Conservation (phyloP, 1,140 invertebrate genomes). For the Drosophila fuyamai region DNA sequence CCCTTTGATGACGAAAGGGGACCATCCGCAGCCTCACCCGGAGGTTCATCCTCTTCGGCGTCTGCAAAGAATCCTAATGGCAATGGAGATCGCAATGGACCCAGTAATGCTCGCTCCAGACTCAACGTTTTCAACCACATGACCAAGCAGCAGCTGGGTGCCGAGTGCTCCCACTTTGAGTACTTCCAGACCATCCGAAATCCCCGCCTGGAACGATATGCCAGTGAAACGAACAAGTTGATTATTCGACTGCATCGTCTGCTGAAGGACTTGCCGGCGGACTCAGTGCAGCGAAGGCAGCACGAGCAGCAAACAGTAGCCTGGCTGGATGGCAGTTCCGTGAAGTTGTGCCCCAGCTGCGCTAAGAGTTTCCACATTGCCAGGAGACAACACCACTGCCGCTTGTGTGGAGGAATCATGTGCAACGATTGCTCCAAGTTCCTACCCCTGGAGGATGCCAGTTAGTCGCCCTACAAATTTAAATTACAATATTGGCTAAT, state of each 20-base stretch:
- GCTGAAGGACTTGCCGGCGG: constrained; percentile 92
- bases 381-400: constrained; percentile 97
- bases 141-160: constrained; percentile 89
- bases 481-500: neutral
- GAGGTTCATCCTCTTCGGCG: neutral
- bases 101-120: constrained; percentile 55
- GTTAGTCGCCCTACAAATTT: constrained; percentile 86
- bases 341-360: constrained; percentile 96
- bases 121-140: constrained; percentile 86
- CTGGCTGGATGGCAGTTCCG: constrained; percentile 96
- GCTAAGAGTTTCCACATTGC: constrained; percentile 94
- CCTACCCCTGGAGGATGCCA: constrained; percentile 92
- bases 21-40: neutral
- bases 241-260: constrained; percentile 97
- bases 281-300: constrained; percentile 93
- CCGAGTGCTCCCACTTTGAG: constrained; percentile 89
- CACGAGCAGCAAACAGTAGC: constrained; percentile 92
- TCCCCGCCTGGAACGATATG: constrained; percentile 92
- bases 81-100: constrained; percentile 18
- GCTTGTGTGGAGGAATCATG: constrained; percentile 97
- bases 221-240: constrained; percentile 97
- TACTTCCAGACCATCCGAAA: constrained; percentile 92
- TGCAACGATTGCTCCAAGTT: constrained; percentile 97
- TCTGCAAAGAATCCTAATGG: constrained; percentile 10
- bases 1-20: constrained; percentile 88